Percentiles rank a stretch among this genome's conserved stretches.
Evolutionary conservation across 92 coral and sea anemone species (phyloP).

Genomic region (Umimayanthus kanabou): DNA sequence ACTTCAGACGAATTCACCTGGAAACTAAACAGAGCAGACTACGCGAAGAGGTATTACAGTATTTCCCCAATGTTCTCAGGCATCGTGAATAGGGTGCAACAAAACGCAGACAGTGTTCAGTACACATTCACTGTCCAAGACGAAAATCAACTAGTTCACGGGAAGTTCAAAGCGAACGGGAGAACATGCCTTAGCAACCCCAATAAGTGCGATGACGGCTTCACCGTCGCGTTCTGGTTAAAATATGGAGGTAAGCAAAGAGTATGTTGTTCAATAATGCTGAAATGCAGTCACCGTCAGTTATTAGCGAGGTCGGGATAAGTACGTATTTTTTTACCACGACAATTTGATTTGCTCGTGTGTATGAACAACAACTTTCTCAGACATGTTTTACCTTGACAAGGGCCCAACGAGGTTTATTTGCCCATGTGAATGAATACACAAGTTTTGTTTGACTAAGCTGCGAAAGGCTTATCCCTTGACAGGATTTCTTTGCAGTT

Average conservation of each 20-base stretch:
- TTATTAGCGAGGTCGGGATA: too few species aligned
- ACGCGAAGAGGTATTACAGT: not conserved
- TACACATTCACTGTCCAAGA: not conserved
- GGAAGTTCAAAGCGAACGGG: not conserved
- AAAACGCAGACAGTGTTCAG: not conserved
- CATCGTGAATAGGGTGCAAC: not conserved
- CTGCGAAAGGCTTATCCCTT: too few species aligned
- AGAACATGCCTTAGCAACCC: not conserved
- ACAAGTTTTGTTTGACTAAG: too few species aligned
- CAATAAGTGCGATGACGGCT: slow-evolving; percentile 3
- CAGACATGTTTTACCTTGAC: not conserved
- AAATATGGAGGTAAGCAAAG: slow-evolving; percentile 29
- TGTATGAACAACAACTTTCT: not conserved
- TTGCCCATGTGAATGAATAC: too few species aligned
- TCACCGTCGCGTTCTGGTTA: slow-evolving; percentile 40
- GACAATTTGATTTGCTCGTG: too few species aligned
- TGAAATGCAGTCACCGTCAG: too few species aligned
- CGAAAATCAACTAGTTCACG: not conserved
- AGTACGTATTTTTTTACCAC: too few species aligned
- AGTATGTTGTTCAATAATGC: not conserved
- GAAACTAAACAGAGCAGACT: not conserved
- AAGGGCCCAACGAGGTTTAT: too few species aligned
- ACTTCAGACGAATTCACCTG: slow-evolving; percentile 9
- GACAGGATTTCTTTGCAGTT: too few species aligned
- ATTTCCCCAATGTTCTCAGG: not conserved